Percentiles rank a stretch among this genome's conserved stretches.
phyloP scores from a whole-genome alignment of 2,888 invertebrate species.

The Schizaphis graminum region DNA sequence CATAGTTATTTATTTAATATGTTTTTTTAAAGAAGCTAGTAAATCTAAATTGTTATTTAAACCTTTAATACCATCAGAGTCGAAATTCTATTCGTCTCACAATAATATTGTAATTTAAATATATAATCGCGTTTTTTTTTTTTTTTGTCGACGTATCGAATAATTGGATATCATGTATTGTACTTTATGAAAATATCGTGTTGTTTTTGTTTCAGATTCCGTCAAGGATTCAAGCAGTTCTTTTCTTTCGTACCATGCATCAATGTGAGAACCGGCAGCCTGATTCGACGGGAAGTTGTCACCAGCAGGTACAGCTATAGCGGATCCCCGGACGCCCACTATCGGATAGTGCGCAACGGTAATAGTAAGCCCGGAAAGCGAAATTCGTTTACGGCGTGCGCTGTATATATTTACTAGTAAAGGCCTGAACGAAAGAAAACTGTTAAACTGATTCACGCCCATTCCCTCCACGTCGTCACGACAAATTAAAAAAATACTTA shows the following conservation, averaged over 20 bases:
- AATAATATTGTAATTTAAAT: neutral
- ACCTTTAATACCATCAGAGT: neutral
- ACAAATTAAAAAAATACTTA: neutral
- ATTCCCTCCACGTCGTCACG: neutral
- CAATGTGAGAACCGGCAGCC: conserved; percentile 78
- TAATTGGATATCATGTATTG: neutral
- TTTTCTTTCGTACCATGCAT: conserved; percentile 90
- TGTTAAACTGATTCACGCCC: neutral
- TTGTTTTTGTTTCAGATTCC: conserved; percentile 78
- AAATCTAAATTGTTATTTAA: neutral
- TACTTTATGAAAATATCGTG: neutral
- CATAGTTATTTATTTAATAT: neutral
- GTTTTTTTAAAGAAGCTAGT: neutral
- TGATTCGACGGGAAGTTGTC: conserved; percentile 81
- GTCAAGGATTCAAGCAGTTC: conserved; percentile 92
- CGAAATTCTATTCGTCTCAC: neutral
- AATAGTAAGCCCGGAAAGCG: conserved; percentile 70
- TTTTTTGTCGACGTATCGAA: neutral
- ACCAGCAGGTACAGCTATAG: conserved; percentile 84
- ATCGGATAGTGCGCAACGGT: conserved; percentile 81
- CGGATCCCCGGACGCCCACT: conserved; percentile 80
- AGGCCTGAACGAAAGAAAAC: neutral
- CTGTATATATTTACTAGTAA: neutral
- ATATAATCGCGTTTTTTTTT: neutral
- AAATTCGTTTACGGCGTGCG: neutral